A percentile compares a stretch with the other conserved stretches of the same genome.
Conservation (phyloP, 1,140 invertebrate species). For the Neelides sp. region DNA sequence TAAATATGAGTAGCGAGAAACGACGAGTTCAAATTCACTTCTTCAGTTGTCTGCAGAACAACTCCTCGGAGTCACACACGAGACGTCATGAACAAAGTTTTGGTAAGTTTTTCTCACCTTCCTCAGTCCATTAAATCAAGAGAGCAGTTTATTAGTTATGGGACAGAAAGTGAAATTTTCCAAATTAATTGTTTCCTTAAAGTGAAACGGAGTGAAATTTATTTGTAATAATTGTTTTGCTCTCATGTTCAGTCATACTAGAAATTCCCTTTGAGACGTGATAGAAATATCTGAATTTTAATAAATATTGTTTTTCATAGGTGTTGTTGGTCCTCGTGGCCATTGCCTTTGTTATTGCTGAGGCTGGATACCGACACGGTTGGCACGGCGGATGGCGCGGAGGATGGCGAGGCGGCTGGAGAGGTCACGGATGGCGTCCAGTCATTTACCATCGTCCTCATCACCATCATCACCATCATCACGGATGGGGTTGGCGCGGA, state of each 20-base stretch:
- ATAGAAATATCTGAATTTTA: neutral
- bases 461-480: too few species aligned
- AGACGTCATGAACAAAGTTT: constrained; percentile 21
- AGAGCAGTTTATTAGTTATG: constrained; percentile 4
- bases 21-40: constrained; percentile 9
- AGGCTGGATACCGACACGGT: constrained; percentile 12
- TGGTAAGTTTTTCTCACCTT: constrained; percentile 12
- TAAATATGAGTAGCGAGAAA: too few species aligned
- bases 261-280: too few species aligned
- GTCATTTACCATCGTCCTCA: neutral
- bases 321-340: constrained; percentile 13
- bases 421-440: neutral
- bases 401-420: constrained; percentile 1
- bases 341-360: constrained; percentile 12
- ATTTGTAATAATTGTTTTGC: too few species aligned
- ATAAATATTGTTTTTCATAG: constrained; percentile 9
- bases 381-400: constrained; percentile 11
- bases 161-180: constrained; percentile 6
- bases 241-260: too few species aligned
- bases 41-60: constrained; percentile 1
- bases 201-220: too few species aligned
- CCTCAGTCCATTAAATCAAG: neutral
- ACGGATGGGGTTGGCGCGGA: too few species aligned
- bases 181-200: neutral
- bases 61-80: neutral